These are phyloP conservation scores for Lepidochitona cinerea DNA, from an alignment of 2,888 invertebrate genomes.

Conservation along the genomic window DNA sequence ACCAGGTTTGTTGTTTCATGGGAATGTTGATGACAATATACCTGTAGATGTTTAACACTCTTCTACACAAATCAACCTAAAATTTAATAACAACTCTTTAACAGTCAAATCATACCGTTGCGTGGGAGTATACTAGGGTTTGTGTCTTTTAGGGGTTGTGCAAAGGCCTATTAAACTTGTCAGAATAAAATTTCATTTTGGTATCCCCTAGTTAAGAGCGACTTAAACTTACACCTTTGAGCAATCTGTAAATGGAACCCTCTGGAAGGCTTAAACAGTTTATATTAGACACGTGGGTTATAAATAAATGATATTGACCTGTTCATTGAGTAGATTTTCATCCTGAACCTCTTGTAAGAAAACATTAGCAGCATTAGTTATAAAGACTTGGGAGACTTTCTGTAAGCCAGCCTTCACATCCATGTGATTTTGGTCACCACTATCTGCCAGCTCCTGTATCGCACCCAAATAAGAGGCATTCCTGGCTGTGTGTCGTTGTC, in stretches of 20 bases:
- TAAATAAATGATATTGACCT: no score
- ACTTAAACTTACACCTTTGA: no score
- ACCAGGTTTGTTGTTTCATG: constrained; percentile 94
- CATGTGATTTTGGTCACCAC: constrained; percentile 41
- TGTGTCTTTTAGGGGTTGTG: no score
- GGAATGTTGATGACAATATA: constrained; percentile 97
- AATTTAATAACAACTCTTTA: neutral
- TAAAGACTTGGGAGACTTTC: constrained; percentile 85
- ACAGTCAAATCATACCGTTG: no score
- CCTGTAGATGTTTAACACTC: constrained; percentile 94
- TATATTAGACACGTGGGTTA: no score
- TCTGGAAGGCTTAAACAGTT: no score
- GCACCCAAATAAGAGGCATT: constrained; percentile 63
- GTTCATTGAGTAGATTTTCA: constrained; percentile 48
- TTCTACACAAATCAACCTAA: constrained; percentile 92
- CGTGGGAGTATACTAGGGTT: no score
- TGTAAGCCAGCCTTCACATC: constrained; percentile 73
- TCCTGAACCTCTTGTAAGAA: constrained; percentile 75
- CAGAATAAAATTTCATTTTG: no score
- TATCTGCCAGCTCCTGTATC: constrained; percentile 55
- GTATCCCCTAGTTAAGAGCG: no score
- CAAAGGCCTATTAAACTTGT: no score
- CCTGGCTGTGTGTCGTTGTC: constrained; percentile 15
- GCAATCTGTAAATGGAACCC: no score
- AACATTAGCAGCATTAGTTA: constrained; percentile 95